Evolutionary conservation across 2,888 invertebrate species (phyloP).

Genomic region (Eupsilia transversa): DNA sequence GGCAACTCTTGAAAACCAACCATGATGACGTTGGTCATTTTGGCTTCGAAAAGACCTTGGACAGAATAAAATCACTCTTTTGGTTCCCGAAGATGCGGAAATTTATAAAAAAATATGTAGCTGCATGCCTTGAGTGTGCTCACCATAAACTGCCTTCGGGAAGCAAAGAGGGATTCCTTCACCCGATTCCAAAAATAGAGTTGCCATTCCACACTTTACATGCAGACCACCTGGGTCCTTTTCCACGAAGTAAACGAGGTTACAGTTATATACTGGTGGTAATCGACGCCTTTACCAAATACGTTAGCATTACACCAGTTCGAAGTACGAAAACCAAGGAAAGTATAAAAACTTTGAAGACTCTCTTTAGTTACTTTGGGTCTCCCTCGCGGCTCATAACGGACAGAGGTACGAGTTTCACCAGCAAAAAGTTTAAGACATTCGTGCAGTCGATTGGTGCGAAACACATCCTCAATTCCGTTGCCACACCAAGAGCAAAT

Average conservation of each 20-base stretch:
- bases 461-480: slow-evolving; percentile 32
- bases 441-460: slow-evolving; percentile 4
- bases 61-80: neutral
- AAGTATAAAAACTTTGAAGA: slow-evolving; percentile 3
- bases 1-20: neutral
- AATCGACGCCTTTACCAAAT: slow-evolving; percentile 21
- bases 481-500: slow-evolving; percentile 31
- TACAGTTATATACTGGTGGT: slow-evolving; percentile 14
- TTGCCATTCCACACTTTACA: slow-evolving; percentile 26
- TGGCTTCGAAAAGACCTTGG: neutral
- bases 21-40: slow-evolving; percentile 1
- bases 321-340: slow-evolving; percentile 12
- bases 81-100: neutral
- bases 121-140: neutral
- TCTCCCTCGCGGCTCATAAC: no score
- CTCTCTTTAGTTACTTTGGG: no score
- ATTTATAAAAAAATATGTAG: neutral
- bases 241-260: slow-evolving; percentile 2
- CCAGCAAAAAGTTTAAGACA: neutral
- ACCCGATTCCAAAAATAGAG: no score
- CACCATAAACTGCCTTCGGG: neutral
- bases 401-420: no score
- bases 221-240: slow-evolving; percentile 30
- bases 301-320: neutral
- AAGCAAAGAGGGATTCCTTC: no score